Percentiles rank a stretch among this genome's conserved stretches.
Evolutionary conservation across 2,888 invertebrate species (phyloP).

Genomic region (Lymantria dispar): DNA sequence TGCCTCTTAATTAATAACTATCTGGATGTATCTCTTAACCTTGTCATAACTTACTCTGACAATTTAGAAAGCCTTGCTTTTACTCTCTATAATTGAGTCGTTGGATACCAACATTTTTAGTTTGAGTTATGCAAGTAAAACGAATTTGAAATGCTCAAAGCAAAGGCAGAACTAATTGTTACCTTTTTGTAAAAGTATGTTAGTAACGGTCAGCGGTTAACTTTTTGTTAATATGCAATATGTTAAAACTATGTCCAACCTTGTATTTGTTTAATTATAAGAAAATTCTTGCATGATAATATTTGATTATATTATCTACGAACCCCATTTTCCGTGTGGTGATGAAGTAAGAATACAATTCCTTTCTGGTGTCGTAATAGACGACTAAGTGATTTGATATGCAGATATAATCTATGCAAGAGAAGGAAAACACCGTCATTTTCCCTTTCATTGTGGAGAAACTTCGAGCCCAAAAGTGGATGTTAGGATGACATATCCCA

Average conservation of each 20-base stretch:
- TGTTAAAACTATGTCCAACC: conserved; percentile 7
- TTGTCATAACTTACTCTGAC: conserved; percentile 9
- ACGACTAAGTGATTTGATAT: too few species aligned
- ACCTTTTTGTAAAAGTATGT: conserved; percentile 32
- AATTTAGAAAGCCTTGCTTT: conserved; percentile 35
- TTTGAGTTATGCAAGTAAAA: conserved; percentile 37
- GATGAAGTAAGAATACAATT: too few species aligned
- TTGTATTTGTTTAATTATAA: neutral
- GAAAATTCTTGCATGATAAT: conserved; percentile 1
- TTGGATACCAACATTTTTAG: conserved; percentile 20
- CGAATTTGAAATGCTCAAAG: conserved; percentile 43
- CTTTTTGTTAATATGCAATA: conserved; percentile 17
- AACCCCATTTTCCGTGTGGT: too few species aligned
- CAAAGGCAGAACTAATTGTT: conserved; percentile 51
- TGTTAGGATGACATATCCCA: too few species aligned
- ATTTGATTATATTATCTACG: too few species aligned
- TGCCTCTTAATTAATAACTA: neutral
- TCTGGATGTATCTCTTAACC: conserved; percentile 19
- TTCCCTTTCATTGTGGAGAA: too few species aligned
- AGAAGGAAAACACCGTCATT: too few species aligned
- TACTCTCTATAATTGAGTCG: conserved; percentile 19
- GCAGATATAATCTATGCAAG: too few species aligned
- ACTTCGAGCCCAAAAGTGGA: too few species aligned
- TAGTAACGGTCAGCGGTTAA: conserved; percentile 28
- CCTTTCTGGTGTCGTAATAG: too few species aligned